Evolutionary conservation across 2,113 vertebrate genomes (phyloP).

Genomic region (Cettia cetti): DNA sequence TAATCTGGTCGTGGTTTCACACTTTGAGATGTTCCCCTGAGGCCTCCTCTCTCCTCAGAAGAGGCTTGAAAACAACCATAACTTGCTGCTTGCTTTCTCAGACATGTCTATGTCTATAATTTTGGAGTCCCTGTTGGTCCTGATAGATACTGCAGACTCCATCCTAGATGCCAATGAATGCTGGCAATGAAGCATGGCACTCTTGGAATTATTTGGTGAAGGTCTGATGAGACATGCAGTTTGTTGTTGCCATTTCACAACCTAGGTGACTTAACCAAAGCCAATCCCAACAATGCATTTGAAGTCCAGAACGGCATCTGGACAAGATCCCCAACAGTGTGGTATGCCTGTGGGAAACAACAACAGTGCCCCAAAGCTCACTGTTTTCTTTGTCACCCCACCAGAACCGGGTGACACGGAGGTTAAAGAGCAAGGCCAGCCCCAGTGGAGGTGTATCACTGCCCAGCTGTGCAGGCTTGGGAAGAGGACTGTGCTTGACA

Average conservation of each 20-base stretch:
- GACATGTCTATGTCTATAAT: background rate
- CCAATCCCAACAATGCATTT: background rate
- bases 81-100: constrained; percentile 21
- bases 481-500: background rate
- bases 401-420: background rate
- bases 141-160: background rate
- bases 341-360: background rate
- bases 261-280: background rate
- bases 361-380: background rate
- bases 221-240: background rate
- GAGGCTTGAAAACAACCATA: constrained; percentile 38
- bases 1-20: constrained; percentile 49
- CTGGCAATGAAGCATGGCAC: background rate
- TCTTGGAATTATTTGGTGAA: background rate
- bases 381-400: background rate
- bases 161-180: background rate
- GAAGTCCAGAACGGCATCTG: background rate
- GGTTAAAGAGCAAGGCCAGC: background rate
- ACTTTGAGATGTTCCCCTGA: constrained; percentile 41
- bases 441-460: background rate
- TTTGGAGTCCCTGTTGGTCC: background rate
- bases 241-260: background rate
- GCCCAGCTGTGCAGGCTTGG: background rate
- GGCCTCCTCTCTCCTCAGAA: constrained; percentile 38
- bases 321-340: background rate